phyloP scores from a whole-genome alignment of 2,113 vertebrate genomes.

The Conger conger region DNA sequence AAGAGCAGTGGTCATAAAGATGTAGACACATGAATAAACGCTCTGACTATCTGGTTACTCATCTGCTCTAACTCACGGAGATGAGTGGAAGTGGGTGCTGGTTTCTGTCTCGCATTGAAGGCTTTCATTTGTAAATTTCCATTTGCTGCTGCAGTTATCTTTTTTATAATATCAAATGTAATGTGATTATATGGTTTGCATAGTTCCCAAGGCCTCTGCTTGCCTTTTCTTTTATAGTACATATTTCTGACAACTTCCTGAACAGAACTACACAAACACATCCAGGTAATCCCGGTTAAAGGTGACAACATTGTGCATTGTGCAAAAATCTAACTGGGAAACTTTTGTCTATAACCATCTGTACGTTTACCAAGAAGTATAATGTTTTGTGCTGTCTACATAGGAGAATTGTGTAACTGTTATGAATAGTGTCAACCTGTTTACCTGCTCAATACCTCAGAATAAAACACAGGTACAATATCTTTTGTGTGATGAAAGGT shows the following conservation, averaged over 20 bases:
- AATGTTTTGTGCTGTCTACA: not conserved
- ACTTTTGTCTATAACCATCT: no score
- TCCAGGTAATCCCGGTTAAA: not conserved
- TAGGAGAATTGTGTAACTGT: not conserved
- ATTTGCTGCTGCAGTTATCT: not conserved
- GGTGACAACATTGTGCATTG: not conserved
- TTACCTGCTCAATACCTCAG: not conserved
- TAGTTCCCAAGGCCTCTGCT: not conserved
- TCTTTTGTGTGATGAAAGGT: not conserved
- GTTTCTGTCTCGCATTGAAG: not conserved
- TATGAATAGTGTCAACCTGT: not conserved
- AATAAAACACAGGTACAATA: not conserved
- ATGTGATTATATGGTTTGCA: not conserved
- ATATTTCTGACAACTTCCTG: not conserved
- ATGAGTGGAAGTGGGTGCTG: slow-evolving; percentile 6
- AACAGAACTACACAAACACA: not conserved
- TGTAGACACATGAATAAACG: slow-evolving; percentile 6
- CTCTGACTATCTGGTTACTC: not conserved
- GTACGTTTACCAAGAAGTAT: no score
- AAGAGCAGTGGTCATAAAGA: not conserved
- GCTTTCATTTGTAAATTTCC: not conserved
- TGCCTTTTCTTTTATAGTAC: not conserved
- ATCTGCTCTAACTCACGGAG: not conserved
- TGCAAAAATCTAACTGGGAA: no score
- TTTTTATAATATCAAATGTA: not conserved